These are phyloP conservation scores for Halocynthia aurantium DNA, from an alignment of 23 tunicate species.

Conservation along the genomic window DNA sequence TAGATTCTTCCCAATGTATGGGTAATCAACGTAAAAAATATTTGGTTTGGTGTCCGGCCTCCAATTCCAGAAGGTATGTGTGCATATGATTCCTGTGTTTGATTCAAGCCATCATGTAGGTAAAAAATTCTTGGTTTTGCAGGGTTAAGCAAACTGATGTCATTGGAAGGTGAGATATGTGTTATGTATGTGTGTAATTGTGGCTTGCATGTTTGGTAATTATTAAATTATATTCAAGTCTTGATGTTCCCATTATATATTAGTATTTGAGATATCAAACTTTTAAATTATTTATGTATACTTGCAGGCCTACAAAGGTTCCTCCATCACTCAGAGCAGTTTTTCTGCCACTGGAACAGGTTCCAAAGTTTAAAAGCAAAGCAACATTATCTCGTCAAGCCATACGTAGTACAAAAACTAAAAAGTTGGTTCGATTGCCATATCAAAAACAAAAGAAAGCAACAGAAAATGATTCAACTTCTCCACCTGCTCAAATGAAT, in stretches of 20 bases:
- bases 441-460: not conserved
- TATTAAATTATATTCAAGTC: too few relatives aligned
- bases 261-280: conserved; percentile 1
- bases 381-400: too few relatives aligned
- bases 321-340: conserved; percentile 7
- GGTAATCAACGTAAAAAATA: not conserved
- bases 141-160: conserved; percentile 6
- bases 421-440: too few relatives aligned
- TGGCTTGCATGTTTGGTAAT: too few relatives aligned
- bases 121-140: not conserved
- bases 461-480: not conserved
- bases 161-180: not conserved
- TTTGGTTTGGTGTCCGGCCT: conserved; percentile 27
- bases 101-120: not conserved
- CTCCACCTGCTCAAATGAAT: not conserved
- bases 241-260: too few relatives aligned
- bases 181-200: too few relatives aligned
- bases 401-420: too few relatives aligned
- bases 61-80: conserved; percentile 18
- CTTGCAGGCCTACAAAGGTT: not conserved
- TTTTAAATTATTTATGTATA: not conserved
- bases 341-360: conserved; percentile 15
- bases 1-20: too few relatives aligned
- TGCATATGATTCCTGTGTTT: not conserved
- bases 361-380: conserved; percentile 4